phyloP scores from a whole-genome alignment of 2,888 invertebrate species.

The Epicampocera succincta region DNA sequence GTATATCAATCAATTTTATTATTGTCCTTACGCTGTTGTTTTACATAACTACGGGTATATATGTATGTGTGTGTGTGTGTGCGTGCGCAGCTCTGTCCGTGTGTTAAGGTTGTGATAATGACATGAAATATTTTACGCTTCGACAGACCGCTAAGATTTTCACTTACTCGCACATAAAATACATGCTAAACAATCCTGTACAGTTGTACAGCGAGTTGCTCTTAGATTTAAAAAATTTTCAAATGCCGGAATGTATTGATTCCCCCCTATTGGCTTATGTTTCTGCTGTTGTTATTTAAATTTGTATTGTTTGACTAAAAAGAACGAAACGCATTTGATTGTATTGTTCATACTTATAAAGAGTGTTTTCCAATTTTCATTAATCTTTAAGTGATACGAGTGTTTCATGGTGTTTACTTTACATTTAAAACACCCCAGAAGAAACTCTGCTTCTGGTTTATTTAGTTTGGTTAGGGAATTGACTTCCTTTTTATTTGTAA shows the following conservation, averaged over 20 bases:
- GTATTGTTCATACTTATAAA: constrained; percentile 24
- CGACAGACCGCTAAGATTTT: constrained; percentile 59
- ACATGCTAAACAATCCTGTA: background rate
- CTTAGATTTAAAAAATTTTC: constrained; percentile 42
- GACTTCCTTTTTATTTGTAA: constrained; percentile 58
- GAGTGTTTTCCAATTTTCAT: constrained; percentile 66
- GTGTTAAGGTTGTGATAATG: constrained; percentile 62
- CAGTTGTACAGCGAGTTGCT: constrained; percentile 27
- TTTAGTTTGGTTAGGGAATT: constrained; percentile 49
- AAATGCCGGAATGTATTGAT: constrained; percentile 48
- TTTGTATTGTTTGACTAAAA: constrained; percentile 60
- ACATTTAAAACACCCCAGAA: constrained; percentile 30
- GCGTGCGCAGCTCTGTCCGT: background rate
- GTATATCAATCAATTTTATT: constrained; percentile 59
- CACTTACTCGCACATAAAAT: background rate
- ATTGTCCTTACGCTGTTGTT: constrained; percentile 52
- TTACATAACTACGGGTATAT: background rate
- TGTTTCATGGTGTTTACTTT: constrained; percentile 53
- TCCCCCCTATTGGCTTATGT: constrained; percentile 18
- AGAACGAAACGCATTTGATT: constrained; percentile 16
- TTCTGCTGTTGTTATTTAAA: constrained; percentile 62
- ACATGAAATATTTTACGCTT: constrained; percentile 68
- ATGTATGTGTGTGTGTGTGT: constrained; percentile 28
- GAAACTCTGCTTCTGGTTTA: constrained; percentile 25
- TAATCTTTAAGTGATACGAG: constrained; percentile 68